Conservation (phyloP, 1,140 invertebrate species). For the Trypoxylus dichotomus region DNA sequence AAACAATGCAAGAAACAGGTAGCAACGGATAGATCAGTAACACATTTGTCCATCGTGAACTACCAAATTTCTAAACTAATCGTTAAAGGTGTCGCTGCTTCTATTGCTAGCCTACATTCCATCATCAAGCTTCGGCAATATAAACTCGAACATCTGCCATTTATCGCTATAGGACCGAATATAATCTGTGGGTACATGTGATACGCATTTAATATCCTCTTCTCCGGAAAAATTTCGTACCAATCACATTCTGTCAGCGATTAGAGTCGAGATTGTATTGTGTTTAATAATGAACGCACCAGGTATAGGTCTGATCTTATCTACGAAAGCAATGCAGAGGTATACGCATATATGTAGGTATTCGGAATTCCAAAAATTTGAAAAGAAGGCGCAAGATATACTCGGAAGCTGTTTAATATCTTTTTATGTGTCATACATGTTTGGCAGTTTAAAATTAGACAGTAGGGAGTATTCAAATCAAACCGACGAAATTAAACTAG, state of each 20-base stretch:
- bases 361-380: background rate
- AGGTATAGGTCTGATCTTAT: background rate
- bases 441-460: no score
- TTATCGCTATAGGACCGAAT: background rate
- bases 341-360: background rate
- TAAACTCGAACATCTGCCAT: background rate
- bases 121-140: background rate
- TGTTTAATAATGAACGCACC: background rate
- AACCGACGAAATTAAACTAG: background rate
- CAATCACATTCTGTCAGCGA: constrained; percentile 1
- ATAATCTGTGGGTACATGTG: background rate
- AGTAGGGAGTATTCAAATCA: background rate
- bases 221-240: background rate
- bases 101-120: background rate
- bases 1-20: background rate
- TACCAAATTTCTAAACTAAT: background rate
- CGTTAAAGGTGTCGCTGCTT: background rate
- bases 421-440: background rate
- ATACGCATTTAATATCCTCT: background rate
- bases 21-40: background rate
- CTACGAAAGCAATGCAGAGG: background rate
- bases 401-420: background rate
- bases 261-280: background rate
- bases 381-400: background rate
- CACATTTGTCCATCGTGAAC: background rate